Base-by-base conservation (phyloP, 2,888 invertebrate species). In the Aphidius colemani region DNA sequence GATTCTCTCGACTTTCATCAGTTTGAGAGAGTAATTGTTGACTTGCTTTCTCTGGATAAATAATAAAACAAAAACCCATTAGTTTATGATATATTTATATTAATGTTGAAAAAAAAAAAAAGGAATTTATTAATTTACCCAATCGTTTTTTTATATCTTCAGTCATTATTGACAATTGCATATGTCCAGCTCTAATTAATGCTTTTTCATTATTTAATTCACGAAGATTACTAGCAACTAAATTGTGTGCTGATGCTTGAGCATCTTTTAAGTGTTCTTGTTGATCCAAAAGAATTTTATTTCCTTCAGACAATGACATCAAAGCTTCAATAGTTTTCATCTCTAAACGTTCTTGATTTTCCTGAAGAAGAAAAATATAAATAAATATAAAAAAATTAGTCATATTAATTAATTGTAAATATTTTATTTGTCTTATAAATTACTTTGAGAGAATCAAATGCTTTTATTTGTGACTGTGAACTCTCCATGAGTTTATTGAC, bases 401-500 rank as follows among this genome's bases (percentile, higher is more conserved):
- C 30, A 30, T 30, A 4, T 30, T 30, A 30, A 30, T 30, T 30
- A 30, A 30, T 5, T 30, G 10, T 30, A 44, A 57, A 61, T 53
- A 39, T 11, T 40, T 44, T 30, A 30, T 18, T 46, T 44, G 49
- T 61, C 43, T 51, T 44, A 58, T 59, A 57, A 39, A 7, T 69
- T 74, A 85, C 86, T 82, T 85, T 81, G 39, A 86, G 71, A 18
- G 82, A 76, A 59, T 78, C 74, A 73, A 87, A 75, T 8, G 82
- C 77, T 53, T 82, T 71, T 7, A 87, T 78, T 72, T 87, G 87
- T 7, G 82, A 79, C 61, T 83, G 82, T 2, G 87, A 82, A 7
- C 86, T 83, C 51, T 85, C 78, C 83, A 89, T 86, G 59, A 90
- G 79, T 70, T 86, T 85, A 77, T 89, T 89, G 10, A 90, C 87